Conservation (phyloP, 2,888 invertebrate species). For the Euproctis similis region DNA sequence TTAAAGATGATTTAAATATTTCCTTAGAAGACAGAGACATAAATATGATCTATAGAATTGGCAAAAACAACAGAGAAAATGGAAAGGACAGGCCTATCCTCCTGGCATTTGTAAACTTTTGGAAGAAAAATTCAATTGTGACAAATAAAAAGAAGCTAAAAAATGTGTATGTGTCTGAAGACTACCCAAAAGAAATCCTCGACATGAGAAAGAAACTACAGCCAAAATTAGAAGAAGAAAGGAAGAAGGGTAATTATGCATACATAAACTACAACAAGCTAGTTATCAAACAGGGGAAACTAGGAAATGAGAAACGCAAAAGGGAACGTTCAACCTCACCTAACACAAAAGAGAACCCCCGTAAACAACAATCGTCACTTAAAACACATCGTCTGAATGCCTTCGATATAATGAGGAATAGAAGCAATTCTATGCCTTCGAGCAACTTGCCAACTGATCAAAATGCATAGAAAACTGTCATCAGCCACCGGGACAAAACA, state of each 20-base stretch:
- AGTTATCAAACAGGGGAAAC: too few species aligned
- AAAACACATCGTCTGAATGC: too few species aligned
- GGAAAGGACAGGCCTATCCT: slow-evolving; percentile 5
- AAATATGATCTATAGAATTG: too few species aligned
- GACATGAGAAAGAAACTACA: slow-evolving; percentile 12
- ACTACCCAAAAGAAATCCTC: too few species aligned
- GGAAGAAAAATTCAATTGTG: too few species aligned
- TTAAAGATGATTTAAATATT: slow-evolving; percentile 1
- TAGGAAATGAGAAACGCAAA: too few species aligned
- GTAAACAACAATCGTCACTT: background rate
- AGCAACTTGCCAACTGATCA: background rate
- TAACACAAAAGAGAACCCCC: background rate
- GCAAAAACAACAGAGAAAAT: too few species aligned
- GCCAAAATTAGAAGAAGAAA: slow-evolving; percentile 13
- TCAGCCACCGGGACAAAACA: too few species aligned
- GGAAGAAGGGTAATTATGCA: slow-evolving; percentile 11
- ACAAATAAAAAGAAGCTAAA: too few species aligned
- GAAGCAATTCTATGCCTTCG: background rate
- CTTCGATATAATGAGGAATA: background rate
- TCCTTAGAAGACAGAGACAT: background rate
- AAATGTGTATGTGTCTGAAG: too few species aligned
- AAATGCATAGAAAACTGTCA: too few species aligned
- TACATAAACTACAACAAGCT: slow-evolving; percentile 1
- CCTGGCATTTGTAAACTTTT: slow-evolving; percentile 4
- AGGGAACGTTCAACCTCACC: background rate